phyloP scores from a whole-genome alignment of 2,797 vertebrate genomes.

The Margarornis squamiger region DNA sequence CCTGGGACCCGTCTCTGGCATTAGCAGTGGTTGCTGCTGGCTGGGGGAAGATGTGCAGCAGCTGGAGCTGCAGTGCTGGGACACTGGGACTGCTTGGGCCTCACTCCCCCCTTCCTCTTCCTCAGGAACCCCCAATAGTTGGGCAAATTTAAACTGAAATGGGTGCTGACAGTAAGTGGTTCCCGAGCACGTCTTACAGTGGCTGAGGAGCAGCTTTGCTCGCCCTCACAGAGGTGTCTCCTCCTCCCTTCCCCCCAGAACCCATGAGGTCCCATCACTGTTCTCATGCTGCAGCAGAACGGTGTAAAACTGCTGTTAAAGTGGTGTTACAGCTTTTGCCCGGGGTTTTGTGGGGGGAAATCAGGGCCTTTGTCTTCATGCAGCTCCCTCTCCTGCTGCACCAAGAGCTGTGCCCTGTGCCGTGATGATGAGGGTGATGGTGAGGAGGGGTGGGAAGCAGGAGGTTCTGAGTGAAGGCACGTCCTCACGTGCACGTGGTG shows the following conservation, averaged over 20 bases:
- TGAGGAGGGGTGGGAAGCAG: background rate
- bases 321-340: background rate
- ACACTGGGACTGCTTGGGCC: background rate
- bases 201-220: fast-evolving
- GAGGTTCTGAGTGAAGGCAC: background rate
- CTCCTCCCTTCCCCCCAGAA: fast-evolving
- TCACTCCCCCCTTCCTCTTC: background rate
- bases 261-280: fast-evolving
- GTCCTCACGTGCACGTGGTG: fast-evolving
- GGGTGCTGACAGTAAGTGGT: fast-evolving
- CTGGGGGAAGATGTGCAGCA: background rate
- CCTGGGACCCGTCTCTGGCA: background rate
- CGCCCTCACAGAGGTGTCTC: fast-evolving
- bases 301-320: background rate
- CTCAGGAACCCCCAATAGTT: fast-evolving
- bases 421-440: fast-evolving
- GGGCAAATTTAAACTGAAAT: background rate
- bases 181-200: fast-evolving
- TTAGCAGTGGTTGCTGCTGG: background rate
- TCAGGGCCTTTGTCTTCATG: background rate
- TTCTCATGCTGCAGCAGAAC: background rate
- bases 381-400: background rate
- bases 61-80: background rate
- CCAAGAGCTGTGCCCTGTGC: background rate
- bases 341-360: background rate